Evolutionary conservation across 2,797 vertebrate genomes (phyloP), one percentile per base, ranked within the genome.

Genomic region (Perodicticus potto): DNA sequence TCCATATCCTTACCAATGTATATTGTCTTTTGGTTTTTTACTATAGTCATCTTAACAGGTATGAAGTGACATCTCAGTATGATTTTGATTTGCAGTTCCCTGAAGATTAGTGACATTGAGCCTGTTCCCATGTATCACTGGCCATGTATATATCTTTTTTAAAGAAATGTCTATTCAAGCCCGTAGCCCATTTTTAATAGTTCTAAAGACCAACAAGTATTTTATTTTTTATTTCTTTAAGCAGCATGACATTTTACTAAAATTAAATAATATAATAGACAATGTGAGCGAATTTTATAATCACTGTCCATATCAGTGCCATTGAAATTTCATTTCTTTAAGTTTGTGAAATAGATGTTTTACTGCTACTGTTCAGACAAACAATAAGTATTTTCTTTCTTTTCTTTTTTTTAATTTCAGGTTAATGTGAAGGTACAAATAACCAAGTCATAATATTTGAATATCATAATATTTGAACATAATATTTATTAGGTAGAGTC

Each of bases 291-390:
- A 82, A 45, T 55, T 89, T 90, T 80, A 61, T 67, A 53, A 70
- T 65, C 53, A 34, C 20, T 90, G 6, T 82, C 63, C 37, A 40
- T 49, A 67, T 84, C n/a, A 61, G 2, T 80, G 23, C 27, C 22
- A 86, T 3, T 74, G 81, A 87, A 91, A 86, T 94, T 78, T 86
- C 45, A 77, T 80, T 45, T 29, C n/a, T 20, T 87, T 49, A 88
- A 17, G 23, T 96, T 89, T 74, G 13, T 95, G 43, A 63, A 92
- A 61, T n/a, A 59, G 37, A 37, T 74, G 55, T 91, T 97, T 96
- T 91, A 78, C 96, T 93, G 73, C 23, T 80, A 40, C 49, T 73
- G 12, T 76, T 73, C 63, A 61, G 12, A 49, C 45, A 49, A 49
- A 49, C 45, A 49, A 49, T 12, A 49, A 49, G 45, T 49, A 49